Base-by-base conservation (phyloP, 2,888 invertebrate species). In the Spisula subtruncata region DNA sequence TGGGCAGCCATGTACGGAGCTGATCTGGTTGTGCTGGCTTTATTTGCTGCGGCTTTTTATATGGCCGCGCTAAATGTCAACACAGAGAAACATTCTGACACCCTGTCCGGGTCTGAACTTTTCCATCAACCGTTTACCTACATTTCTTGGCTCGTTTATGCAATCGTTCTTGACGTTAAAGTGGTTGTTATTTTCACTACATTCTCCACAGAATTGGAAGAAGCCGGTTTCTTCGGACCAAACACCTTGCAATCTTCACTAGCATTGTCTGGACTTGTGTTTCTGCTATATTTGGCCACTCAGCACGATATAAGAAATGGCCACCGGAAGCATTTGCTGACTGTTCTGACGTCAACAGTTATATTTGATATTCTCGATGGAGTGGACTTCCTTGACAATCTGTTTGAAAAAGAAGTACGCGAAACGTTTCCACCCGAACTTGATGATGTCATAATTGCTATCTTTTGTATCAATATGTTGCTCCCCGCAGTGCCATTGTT, bases 341-440 rank as follows among this genome's bases (percentile, higher is more conserved):
- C 97, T 32, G 97, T 97, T 51, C 94, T 97, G n/a, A 97, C 97
- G 79, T 97, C 97, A 48, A 97, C 97, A 54, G 97, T 97, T n/a
- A 97, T 97, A 6, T 96, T 97, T 87, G 97, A 97, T 95, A 96
- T 97, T 79, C 96, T 97, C 54, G 97, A 97, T 94, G 97, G 97
- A 25, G 97, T 97, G 46, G 97, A 97, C 82, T 97, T 97, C 91
- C 95, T 97, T 51, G 97, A 97, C 20, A 95, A 97, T n/a, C 95
- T 97, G 1, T 97, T 97, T 92, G 94, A 95, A 81, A 89, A 94
- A 83, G 94, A 95, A 29, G 93, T 94, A 5, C 90, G 93, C 4
- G 93, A 94, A 46, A 81, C 92, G 16, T 92, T 95, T 80, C 92
- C 93, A 25, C 94, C 93, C 48, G 93, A 96, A 83, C 93, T 97